These are phyloP conservation scores for Gallinago paraguaiae DNA, from an alignment of 2,113 vertebrate genomes.

Conservation along the genomic window DNA sequence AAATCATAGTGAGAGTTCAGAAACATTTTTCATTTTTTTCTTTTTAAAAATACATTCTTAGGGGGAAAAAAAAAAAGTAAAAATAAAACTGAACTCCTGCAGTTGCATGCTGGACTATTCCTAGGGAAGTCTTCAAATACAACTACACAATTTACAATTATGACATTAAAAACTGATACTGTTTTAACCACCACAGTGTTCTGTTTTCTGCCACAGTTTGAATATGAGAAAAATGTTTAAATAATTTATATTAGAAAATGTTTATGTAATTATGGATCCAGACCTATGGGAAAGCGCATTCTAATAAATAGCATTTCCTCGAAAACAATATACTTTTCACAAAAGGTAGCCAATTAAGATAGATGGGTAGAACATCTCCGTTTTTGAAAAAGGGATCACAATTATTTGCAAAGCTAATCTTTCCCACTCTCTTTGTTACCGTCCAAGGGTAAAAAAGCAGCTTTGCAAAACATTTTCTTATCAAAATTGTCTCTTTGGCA, in stretches of 20 bases:
- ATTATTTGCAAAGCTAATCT: neutral
- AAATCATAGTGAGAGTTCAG: neutral
- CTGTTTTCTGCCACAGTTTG: neutral
- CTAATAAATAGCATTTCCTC: neutral
- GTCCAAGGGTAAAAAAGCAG: neutral
- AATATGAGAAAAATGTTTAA: neutral
- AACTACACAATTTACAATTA: neutral
- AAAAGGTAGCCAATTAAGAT: neutral
- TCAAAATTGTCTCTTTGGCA: neutral
- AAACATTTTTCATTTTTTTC: neutral
- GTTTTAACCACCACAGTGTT: neutral
- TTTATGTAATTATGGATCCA: neutral
- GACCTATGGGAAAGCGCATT: neutral
- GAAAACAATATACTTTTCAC: neutral
- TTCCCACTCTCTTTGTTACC: neutral
- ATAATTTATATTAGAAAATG: neutral
- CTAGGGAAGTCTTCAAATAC: neutral
- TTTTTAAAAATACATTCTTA: neutral
- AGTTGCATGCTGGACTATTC: neutral
- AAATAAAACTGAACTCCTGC: neutral
- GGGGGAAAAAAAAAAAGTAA: neutral
- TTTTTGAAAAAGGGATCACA: neutral
- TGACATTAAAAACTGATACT: neutral
- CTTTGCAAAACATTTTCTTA: neutral
- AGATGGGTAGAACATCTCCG: rapidly evolving